Conservation (phyloP, 2,888 invertebrate species). For the Trisateles emortualis region DNA sequence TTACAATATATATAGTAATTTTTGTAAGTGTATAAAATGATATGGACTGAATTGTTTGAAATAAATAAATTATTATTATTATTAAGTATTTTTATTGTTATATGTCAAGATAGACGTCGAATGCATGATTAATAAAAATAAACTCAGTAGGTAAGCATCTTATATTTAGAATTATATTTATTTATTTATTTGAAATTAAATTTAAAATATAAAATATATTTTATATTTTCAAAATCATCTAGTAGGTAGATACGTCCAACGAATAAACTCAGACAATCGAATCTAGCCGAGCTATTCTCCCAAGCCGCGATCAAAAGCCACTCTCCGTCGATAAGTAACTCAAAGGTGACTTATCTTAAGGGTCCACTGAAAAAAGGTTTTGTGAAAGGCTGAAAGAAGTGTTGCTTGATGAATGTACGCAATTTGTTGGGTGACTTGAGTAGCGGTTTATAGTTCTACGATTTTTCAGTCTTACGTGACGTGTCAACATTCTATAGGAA, state of each 20-base stretch:
- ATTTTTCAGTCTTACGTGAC: conserved; percentile 26
- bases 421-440: conserved; percentile 33
- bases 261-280: not conserved
- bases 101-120: no score
- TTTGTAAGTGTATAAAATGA: no score
- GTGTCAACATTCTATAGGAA: not conserved
- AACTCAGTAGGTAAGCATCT: no score
- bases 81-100: no score
- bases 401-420: conserved; percentile 37
- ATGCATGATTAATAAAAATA: no score
- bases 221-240: no score
- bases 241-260: not conserved
- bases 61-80: no score
- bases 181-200: no score
- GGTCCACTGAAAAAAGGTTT: conserved; percentile 24
- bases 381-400: conserved; percentile 32
- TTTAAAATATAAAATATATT: no score
- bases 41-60: no score
- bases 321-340: conserved; percentile 18
- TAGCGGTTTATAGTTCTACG: conserved; percentile 26
- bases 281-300: not conserved
- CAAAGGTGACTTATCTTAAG: conserved; percentile 32
- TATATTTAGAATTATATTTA: no score
- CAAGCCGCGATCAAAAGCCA: conserved; percentile 1
- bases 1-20: no score